Evolutionary conservation across 2,797 vertebrate genomes (phyloP), one percentile per base, ranked within the genome.

Genomic region (Acanthiza pusilla): DNA sequence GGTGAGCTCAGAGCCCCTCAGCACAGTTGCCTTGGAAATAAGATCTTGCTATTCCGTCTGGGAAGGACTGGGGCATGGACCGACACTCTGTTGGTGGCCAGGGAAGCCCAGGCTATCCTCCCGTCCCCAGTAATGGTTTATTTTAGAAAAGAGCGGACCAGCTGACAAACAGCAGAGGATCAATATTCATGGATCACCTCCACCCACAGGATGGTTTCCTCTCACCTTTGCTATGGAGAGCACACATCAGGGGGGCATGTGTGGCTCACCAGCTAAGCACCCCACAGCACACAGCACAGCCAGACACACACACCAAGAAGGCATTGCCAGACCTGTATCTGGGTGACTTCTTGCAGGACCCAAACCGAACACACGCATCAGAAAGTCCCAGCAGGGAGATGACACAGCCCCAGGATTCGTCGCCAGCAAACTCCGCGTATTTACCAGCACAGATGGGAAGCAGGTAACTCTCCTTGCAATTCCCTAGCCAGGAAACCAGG

Each of bases 221-320:
- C n/a, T 20, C 19, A 76, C 15, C 9, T 73, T 48, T 34, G 54
- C 42, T 25, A 5, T 43, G 20, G 32, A 38, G 34, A 25, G 20
- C 10, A 29, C 14, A 15, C 0, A 2, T 13, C 16, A 63, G 26
- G 19, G 26, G 7, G 42, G 32, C 40, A 36, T 0, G 0, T 57
- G 18, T 0, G 3, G 30, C 7, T 67, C n/a, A 25, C 8, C 30
- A 60, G 17, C 23, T 22, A 7, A 76, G 66, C 16, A 20, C 6
- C 36, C n/a, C 50, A 38, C 20, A 54, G 61, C 65, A 40, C 50
- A 38, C 20, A 54, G 61, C 65, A 40, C 0, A 0, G 58, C 7
- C 38, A 15, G n/a, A 13, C 0, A 2, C 54, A 77, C 17, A 36
- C 9, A 18, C 29, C 55, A 57, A 38, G 13, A 57, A 48, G 43